These are phyloP conservation scores for Mycetomoellerius zeteki DNA, from an alignment of 1,140 invertebrate species.

Conservation along the genomic window DNA sequence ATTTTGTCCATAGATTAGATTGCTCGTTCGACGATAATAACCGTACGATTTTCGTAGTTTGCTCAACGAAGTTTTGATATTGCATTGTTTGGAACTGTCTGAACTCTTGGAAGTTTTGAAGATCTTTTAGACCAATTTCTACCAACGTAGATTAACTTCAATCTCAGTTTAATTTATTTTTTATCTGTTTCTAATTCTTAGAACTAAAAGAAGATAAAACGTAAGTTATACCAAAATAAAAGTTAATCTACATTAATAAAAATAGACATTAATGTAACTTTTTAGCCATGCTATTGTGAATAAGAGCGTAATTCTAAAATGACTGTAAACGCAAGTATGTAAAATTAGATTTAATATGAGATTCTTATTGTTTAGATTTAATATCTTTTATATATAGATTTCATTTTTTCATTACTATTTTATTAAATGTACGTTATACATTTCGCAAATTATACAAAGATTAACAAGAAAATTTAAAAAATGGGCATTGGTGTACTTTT, in stretches of 20 bases:
- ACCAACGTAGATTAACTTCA: no score
- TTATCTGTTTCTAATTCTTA: no score
- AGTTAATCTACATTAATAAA: no score
- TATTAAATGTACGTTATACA: no score
- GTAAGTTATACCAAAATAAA: no score
- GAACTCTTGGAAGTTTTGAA: not conserved
- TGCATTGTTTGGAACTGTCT: not conserved
- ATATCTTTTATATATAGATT: not conserved
- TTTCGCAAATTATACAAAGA: not conserved
- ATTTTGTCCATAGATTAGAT: conserved; percentile 33
- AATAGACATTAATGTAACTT: no score
- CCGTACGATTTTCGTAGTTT: not conserved
- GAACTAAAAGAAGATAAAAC: no score
- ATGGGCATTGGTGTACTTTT: not conserved
- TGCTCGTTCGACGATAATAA: not conserved
- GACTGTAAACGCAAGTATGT: not conserved
- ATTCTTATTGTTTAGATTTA: no score
- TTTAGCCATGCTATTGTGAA: not conserved
- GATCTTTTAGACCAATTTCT: not conserved
- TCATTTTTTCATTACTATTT: no score
- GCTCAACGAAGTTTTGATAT: not conserved
- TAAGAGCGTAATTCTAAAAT: not conserved
- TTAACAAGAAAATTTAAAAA: not conserved
- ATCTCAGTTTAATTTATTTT: no score
- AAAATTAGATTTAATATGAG: not conserved